These are phyloP conservation scores for Drosophila greeni DNA, from an alignment of 2,888 invertebrate genomes.

Conservation along the genomic window DNA sequence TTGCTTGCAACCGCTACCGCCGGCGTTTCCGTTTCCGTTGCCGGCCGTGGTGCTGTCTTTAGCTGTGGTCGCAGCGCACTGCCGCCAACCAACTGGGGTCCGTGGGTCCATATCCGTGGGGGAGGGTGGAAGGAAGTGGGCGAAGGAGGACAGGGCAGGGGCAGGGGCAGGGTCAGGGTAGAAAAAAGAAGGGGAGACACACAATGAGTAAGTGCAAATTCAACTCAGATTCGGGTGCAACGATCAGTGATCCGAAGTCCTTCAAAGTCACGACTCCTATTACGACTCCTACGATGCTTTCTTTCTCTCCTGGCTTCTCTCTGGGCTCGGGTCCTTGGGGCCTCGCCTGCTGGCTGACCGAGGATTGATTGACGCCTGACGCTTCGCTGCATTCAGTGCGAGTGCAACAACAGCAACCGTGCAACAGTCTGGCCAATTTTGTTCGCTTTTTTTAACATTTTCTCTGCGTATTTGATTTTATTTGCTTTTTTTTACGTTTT, in stretches of 20 bases:
- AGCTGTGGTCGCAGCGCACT: constrained; percentile 67
- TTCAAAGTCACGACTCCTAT: background rate
- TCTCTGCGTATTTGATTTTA: constrained; percentile 18
- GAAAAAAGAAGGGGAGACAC: constrained; percentile 6
- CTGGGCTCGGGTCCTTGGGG: background rate
- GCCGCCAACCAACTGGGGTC: constrained; percentile 74
- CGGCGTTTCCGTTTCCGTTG: constrained; percentile 28
- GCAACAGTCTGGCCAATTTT: constrained; percentile 36
- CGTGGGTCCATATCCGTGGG: constrained; percentile 1
- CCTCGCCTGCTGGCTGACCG: background rate
- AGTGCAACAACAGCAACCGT: constrained; percentile 57
- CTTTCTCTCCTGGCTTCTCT: background rate
- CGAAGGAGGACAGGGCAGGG: background rate
- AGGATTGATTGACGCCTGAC: background rate
- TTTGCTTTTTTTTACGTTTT: constrained; percentile 13
- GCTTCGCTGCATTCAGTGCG: constrained; percentile 39
- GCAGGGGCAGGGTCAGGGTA: background rate
- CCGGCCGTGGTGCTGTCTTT: constrained; percentile 68
- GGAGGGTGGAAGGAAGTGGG: background rate
- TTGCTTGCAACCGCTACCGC: constrained; percentile 38
- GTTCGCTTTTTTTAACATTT: constrained; percentile 41
- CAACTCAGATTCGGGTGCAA: constrained; percentile 1
- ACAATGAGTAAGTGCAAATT: constrained; percentile 25
- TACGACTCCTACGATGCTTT: background rate
- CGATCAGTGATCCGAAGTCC: background rate